These are phyloP conservation scores for Tholera decimalis DNA, from an alignment of 2,888 invertebrate genomes.

Conservation along the genomic window DNA sequence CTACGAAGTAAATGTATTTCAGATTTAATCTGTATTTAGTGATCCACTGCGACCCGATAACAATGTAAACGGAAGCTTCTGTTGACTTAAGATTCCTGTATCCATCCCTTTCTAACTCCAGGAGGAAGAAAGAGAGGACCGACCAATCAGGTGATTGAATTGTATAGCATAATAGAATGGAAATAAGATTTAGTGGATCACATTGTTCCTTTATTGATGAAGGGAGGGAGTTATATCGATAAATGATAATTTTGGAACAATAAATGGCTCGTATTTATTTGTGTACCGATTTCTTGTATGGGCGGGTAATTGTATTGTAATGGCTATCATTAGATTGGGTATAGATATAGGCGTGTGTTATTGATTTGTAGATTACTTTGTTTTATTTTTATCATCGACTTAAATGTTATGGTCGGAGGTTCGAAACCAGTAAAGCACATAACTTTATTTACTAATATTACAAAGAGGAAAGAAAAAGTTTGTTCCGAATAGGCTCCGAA, in stretches of 20 bases:
- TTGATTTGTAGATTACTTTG: neutral
- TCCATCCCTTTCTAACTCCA: slow-evolving; percentile 25
- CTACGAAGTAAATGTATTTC: slow-evolving; percentile 54
- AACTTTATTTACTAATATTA: no score
- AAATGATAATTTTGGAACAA: slow-evolving; percentile 38
- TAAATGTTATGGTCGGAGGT: no score
- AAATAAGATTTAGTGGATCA: slow-evolving; percentile 65
- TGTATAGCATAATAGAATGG: slow-evolving; percentile 62
- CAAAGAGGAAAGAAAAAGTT: no score
- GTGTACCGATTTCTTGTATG: slow-evolving; percentile 12
- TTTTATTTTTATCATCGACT: neutral
- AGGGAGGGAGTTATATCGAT: slow-evolving; percentile 31
- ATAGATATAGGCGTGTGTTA: neutral
- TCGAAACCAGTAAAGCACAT: no score
- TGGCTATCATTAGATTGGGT: slow-evolving; percentile 1
- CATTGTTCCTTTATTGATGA: slow-evolving; percentile 47
- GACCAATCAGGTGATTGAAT: slow-evolving; percentile 67
- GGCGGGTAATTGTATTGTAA: slow-evolving; percentile 14
- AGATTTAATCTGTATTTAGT: slow-evolving; percentile 61
- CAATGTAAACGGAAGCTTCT: slow-evolving; percentile 51
- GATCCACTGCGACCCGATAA: slow-evolving; percentile 54
- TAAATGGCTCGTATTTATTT: slow-evolving; percentile 35
- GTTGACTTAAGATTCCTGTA: slow-evolving; percentile 40
- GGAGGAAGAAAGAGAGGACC: slow-evolving; percentile 37
- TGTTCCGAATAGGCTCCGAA: no score